Conservation (phyloP, 2,888 invertebrate genomes). For the Steromphala cineraria region DNA sequence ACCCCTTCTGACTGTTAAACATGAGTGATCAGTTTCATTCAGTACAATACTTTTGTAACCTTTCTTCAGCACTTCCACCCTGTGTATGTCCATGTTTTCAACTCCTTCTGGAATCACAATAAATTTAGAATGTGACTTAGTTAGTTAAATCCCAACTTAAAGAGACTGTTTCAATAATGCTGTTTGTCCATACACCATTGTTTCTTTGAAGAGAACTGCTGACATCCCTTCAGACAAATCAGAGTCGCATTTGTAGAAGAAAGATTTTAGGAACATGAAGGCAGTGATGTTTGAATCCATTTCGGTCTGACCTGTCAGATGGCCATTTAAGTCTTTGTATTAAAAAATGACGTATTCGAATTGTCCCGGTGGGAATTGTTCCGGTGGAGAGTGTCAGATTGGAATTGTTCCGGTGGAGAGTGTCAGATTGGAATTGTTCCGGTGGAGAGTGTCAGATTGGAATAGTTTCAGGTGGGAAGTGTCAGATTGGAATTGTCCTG, state of each 20-base stretch:
- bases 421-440: too few species aligned
- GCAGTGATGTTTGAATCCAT: neutral
- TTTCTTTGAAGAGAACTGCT: neutral
- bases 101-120: neutral
- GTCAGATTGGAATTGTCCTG: too few species aligned
- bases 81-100: neutral
- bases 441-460: too few species aligned
- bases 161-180: neutral
- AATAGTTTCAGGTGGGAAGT: too few species aligned
- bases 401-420: too few species aligned
- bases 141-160: neutral
- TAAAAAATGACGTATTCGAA: too few species aligned
- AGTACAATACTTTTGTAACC: neutral
- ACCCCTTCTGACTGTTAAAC: too few species aligned
- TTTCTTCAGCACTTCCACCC: neutral
- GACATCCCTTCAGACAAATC: neutral
- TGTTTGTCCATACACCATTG: neutral
- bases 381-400: too few species aligned
- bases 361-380: too few species aligned
- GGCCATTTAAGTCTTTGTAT: neutral
- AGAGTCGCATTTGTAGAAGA: neutral
- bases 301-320: neutral
- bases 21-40: neutral
- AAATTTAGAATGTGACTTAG: neutral
- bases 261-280: neutral